A percentile compares a stretch with the other conserved stretches of the same genome.
These are phyloP conservation scores for Perca flavescens DNA, from an alignment of 2,113 vertebrate genomes.

Conservation along the genomic window DNA sequence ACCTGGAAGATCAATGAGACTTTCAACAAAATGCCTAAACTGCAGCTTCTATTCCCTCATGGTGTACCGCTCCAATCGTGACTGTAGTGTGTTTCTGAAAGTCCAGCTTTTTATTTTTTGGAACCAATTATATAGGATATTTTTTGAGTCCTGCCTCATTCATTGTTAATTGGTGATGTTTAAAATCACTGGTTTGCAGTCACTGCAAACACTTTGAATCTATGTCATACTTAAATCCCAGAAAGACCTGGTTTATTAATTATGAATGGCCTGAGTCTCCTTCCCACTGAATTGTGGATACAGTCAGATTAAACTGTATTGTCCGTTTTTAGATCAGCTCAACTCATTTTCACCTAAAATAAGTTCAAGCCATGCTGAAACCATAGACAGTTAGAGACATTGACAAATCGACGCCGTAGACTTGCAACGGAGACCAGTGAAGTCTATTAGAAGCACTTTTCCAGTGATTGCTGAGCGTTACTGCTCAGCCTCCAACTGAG, in stretches of 20 bases:
- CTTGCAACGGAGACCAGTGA: too few relatives aligned
- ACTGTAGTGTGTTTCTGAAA: background rate
- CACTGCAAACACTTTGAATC: too few relatives aligned
- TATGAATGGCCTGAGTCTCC: slow-evolving; percentile 1
- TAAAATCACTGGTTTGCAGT: too few relatives aligned
- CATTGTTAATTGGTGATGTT: background rate
- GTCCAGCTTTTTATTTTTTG: background rate
- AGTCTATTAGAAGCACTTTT: too few relatives aligned
- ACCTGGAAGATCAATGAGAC: slow-evolving; percentile 38
- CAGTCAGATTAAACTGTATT: slow-evolving; percentile 26
- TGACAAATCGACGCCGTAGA: too few relatives aligned
- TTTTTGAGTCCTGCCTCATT: background rate
- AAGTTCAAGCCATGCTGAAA: background rate
- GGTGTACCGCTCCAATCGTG: background rate
- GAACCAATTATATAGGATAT: background rate
- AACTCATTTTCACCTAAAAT: slow-evolving; percentile 1
- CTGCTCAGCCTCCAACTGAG: too few relatives aligned
- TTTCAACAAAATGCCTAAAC: slow-evolving; percentile 22
- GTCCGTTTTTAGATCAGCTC: slow-evolving; percentile 26
- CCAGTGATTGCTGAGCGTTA: too few relatives aligned
- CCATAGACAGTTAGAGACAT: too few relatives aligned
- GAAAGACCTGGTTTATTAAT: slow-evolving; percentile 9
- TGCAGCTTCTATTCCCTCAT: background rate
- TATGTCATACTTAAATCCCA: background rate
- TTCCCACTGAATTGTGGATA: slow-evolving; percentile 22